Evolutionary conservation across 1,140 invertebrate genomes (phyloP).

Genomic region (Drosophila pallidifrons): DNA sequence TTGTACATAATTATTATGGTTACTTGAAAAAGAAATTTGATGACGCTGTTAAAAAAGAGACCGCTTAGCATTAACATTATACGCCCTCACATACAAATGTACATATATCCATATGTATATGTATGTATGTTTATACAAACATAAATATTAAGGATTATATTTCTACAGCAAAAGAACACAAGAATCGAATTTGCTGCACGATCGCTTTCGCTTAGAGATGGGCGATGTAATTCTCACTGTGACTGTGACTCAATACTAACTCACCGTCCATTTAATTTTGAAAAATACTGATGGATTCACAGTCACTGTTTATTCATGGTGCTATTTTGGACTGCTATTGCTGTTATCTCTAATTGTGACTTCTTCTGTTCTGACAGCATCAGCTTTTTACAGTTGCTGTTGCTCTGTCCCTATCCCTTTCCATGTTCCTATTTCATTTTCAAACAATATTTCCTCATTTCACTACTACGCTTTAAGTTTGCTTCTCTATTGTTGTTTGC

Average conservation of each 20-base stretch:
- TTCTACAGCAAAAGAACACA: background rate
- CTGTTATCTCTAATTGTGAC: constrained; percentile 7
- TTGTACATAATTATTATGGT: background rate
- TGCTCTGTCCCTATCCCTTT: background rate
- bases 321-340: too few relatives aligned
- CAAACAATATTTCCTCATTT: background rate
- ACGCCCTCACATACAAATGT: background rate
- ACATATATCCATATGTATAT: background rate
- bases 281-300: too few relatives aligned
- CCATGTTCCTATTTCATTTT: constrained; percentile 3
- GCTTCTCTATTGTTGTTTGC: background rate
- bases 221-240: background rate
- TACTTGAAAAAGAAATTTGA: background rate
- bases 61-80: background rate
- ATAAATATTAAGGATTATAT: constrained; percentile 1
- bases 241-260: background rate
- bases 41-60: constrained; percentile 4
- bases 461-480: constrained; percentile 1
- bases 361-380: constrained; percentile 12
- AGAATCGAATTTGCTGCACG: background rate
- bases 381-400: constrained; percentile 2
- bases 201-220: constrained; percentile 14
- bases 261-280: too few relatives aligned
- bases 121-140: too few relatives aligned
- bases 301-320: too few relatives aligned